These are phyloP conservation scores for Caretta caretta DNA, from an alignment of 2,113 vertebrate genomes.

Conservation along the genomic window DNA sequence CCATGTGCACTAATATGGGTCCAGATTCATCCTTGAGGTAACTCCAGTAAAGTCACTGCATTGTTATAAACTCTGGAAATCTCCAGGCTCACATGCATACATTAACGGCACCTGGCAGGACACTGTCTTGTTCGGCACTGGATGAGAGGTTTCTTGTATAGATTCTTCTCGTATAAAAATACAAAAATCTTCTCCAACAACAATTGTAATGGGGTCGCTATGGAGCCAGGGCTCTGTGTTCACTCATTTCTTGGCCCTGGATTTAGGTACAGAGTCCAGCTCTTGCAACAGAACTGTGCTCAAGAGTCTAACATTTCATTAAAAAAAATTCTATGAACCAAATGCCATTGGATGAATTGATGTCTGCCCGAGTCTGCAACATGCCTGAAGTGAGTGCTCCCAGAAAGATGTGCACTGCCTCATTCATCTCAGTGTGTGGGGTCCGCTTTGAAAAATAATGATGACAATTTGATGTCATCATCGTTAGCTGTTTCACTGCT, in stretches of 20 bases:
- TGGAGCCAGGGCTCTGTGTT: background rate
- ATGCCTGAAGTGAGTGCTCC: background rate
- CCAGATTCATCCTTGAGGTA: background rate
- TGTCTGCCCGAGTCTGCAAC: fast-evolving
- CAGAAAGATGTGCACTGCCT: fast-evolving
- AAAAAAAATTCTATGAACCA: background rate
- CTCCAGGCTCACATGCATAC: background rate
- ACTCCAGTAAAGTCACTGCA: background rate
- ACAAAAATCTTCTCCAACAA: background rate
- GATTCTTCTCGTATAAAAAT: background rate
- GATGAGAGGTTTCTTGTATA: background rate
- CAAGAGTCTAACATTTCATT: background rate
- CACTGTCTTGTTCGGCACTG: background rate
- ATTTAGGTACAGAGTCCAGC: background rate
- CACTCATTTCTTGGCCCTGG: background rate
- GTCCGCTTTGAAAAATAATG: background rate
- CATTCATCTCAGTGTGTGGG: background rate
- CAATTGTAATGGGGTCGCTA: background rate
- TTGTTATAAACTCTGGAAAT: background rate
- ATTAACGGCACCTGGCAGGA: background rate
- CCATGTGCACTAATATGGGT: background rate
- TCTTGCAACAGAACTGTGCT: background rate
- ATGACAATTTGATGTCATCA: background rate
- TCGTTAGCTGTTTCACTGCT: background rate
- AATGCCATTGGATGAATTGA: background rate